Evolutionary conservation across 2,113 vertebrate genomes (phyloP).

Genomic region (Herpailurus yagouaroundi): DNA sequence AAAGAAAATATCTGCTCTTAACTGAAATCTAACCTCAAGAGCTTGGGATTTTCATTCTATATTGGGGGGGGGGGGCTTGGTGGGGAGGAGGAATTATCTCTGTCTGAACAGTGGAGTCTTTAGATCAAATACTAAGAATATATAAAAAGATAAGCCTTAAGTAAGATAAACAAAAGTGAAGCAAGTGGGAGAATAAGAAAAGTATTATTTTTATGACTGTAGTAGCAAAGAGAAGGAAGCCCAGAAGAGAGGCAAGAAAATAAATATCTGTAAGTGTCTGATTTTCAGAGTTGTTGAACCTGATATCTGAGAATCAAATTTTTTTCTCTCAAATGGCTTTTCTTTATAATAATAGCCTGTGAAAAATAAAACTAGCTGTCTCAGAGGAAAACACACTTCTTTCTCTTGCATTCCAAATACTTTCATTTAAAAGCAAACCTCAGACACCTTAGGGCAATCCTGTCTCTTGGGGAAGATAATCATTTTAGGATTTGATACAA

Average conservation of each 20-base stretch:
- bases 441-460: not conserved
- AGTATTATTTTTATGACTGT: not conserved
- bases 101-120: not conserved
- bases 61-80: accelerated
- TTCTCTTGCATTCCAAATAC: constrained; percentile 13
- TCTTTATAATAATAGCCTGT: constrained; percentile 30
- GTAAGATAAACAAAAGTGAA: constrained; percentile 24
- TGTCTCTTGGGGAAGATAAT: constrained; percentile 28
- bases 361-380: not conserved
- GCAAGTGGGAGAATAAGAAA: not conserved
- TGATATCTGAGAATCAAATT: not conserved
- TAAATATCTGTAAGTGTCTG: not conserved
- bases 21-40: not conserved
- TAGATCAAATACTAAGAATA: constrained; percentile 29
- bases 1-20: constrained; percentile 27
- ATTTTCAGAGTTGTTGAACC: constrained; percentile 50
- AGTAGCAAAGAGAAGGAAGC: not conserved
- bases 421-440: constrained; percentile 40
- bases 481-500: constrained; percentile 31
- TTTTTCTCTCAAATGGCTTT: constrained; percentile 51
- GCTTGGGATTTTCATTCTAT: not conserved
- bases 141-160: not conserved
- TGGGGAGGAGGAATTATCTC: not conserved
- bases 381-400: not conserved
- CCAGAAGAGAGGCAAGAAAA: not conserved